Evolutionary conservation across 2,888 invertebrate genomes (phyloP), one percentile per base, ranked within the genome.

Genomic region (Glyphotaelius pellucidus): DNA sequence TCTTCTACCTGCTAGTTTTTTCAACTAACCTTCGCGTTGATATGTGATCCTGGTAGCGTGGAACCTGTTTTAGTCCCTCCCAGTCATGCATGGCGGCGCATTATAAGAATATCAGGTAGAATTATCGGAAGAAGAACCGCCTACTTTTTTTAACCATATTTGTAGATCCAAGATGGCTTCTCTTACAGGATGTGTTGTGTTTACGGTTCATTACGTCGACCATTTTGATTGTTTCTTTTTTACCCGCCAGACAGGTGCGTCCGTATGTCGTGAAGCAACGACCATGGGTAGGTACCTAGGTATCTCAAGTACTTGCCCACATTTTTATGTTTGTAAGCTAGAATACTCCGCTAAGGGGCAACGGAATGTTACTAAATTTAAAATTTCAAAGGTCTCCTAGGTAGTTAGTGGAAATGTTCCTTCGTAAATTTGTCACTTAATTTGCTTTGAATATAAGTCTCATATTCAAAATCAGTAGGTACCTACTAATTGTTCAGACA

Each of bases 161-260:
- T 35, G 32, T 15, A 25, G 25, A 47, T 42, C 35, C 79, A 80
- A 42, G 38, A 80, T 87, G 86, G 90, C 86, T 86, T 90, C 90
- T 35, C 42, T n/a, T 79, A 87, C 90, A 90, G 86, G 90, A 90
- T 80, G 90, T 42, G n/a, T 81, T 14, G 52, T 90, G 90, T 90
- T 90, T 90, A 90, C 87, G 90, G 83, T 90, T 90, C 84, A 52
- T 90, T 90, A 84, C 52, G 42, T 90, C 67, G n/a, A 32, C 84
- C 90, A 81, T 90, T 90, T 90, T 90, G 95, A 95, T 95, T 94
- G 94, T 94, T 94, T 93, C 93, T 93, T 94, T 94, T 94, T 94
- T 94, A 91, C 93, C 93, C 93, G 92, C 94, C 94, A 95, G 94
- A 95, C 95, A 95, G 95, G 95, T 95, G 95, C 94, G 94, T 90